A percentile compares a stretch with the other conserved stretches of the same genome.
phyloP scores from a whole-genome alignment of 1,140 invertebrate genomes.

The Leptestheria dahalacensis region DNA sequence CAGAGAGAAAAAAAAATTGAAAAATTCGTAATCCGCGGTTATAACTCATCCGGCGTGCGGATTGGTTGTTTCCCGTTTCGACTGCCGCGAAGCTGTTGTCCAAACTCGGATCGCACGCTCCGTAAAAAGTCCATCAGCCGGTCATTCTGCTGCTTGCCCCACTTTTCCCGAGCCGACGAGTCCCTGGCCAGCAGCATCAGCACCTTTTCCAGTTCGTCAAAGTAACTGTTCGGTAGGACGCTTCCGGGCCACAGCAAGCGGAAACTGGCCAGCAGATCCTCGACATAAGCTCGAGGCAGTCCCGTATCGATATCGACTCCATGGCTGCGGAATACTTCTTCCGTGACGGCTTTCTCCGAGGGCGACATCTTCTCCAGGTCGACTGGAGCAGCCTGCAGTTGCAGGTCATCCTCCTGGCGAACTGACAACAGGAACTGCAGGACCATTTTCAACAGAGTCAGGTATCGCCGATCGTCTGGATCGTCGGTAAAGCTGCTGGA shows the following conservation, averaged over 20 bases:
- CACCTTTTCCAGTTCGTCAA: not conserved
- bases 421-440: not conserved
- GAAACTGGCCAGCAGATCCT: slow-evolving; percentile 3
- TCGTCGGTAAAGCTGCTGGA: not conserved
- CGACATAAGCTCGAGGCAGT: not conserved
- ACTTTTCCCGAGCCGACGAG: not conserved
- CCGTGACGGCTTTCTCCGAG: no score
- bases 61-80: not conserved
- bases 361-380: not conserved
- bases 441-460: slow-evolving; percentile 1
- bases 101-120: not conserved
- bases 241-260: slow-evolving; percentile 1
- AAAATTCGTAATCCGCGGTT: no score
- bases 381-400: not conserved
- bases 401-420: not conserved
- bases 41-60: slow-evolving; percentile 2
- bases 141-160: slow-evolving; percentile 1
- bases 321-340: not conserved
- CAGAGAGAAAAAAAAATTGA: not conserved
- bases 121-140: slow-evolving; percentile 3
- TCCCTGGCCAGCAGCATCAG: not conserved
- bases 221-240: not conserved
- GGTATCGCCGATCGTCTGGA: not conserved
- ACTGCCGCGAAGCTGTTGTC: not conserved
- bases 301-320: not conserved